Base-by-base conservation (phyloP, 2,113 vertebrate species). In the Speoplatyrhinus poulsoni region DNA sequence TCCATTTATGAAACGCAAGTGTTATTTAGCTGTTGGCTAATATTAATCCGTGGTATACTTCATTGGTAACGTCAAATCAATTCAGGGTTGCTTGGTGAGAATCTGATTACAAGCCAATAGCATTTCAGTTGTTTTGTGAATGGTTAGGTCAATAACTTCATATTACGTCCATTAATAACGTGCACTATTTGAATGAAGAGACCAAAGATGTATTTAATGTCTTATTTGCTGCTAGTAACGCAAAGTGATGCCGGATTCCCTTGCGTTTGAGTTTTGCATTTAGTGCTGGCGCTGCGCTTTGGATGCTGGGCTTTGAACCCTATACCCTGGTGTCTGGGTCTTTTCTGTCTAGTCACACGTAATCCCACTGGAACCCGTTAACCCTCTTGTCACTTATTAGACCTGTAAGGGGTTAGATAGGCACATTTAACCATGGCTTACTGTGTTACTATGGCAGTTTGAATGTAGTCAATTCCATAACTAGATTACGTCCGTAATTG, bases 361-460 rank as follows among this genome's bases (percentile, higher is more conserved):
- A 87, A 88, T 87, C 87, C 70, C 48, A 3, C 70, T 68, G 60
- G 73, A 76, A 75, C 83, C 76, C 83, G 77, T 63, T 72, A 77
- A 75, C 73, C 68, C 71, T 82, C 69, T 69, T 76, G 78, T 84
- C 84, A 82, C 82, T 89, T 89, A 77, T 83, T 85, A 83, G 75
- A 87, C 69, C 84, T 84, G 85, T 86, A 73, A 84, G 84, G 80
- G 5, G 85, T 90, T 82, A 86, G 76, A 53, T 77, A 67, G 33
- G 66, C 55, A 62, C 82, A 77, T 56, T 88, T 83, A 87, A 86
- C 32, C 66, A 76, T 63, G 85, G 85, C 87, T 90, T 88, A 90
- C 67, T 62, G 78, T 46, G 70, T 66, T 72, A 53, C 58, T 60
- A 73, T 61, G 70, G 57, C 69, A 9, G 76, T 73, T 79, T 81